Percentiles rank a stretch among this genome's conserved stretches.
Conservation (phyloP, 2,113 vertebrate species). For the Acinonyx jubatus region DNA sequence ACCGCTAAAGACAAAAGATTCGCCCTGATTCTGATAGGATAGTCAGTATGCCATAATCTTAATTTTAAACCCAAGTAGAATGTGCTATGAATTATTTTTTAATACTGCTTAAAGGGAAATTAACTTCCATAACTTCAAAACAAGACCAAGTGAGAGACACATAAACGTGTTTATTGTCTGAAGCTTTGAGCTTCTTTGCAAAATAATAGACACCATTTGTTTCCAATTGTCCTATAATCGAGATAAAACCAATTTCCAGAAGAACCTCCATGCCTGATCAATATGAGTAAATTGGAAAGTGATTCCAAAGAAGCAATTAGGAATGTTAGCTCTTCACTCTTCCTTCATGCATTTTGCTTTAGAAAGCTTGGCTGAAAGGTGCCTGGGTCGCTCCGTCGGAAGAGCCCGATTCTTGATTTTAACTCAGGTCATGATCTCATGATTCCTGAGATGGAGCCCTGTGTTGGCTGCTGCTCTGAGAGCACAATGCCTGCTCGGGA, state of each 20-base stretch:
- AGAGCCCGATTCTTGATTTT: too few species aligned
- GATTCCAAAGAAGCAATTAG: not conserved
- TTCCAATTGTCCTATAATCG: not conserved
- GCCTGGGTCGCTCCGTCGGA: too few species aligned
- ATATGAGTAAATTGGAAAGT: not conserved
- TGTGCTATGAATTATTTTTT: not conserved
- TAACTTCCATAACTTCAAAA: not conserved
- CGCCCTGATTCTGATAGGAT: not conserved
- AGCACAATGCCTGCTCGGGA: too few species aligned
- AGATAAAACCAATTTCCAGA: not conserved
- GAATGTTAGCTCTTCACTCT: not conserved
- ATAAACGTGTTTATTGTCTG: not conserved
- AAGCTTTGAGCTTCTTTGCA: not conserved
- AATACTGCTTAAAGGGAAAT: not conserved
- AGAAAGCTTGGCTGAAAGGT: not conserved
- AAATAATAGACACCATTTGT: not conserved
- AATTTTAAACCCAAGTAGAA: not conserved
- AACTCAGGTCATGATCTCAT: too few species aligned
- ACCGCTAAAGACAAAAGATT: not conserved
- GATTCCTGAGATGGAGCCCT: too few species aligned
- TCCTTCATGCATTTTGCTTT: not conserved
- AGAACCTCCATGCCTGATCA: not conserved
- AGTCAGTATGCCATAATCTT: not conserved
- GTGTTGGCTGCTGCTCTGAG: too few species aligned
- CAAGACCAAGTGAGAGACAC: not conserved